These are phyloP conservation scores for Novumbra hubbsi DNA, from an alignment of 2,797 vertebrate genomes.

Conservation along the genomic window DNA sequence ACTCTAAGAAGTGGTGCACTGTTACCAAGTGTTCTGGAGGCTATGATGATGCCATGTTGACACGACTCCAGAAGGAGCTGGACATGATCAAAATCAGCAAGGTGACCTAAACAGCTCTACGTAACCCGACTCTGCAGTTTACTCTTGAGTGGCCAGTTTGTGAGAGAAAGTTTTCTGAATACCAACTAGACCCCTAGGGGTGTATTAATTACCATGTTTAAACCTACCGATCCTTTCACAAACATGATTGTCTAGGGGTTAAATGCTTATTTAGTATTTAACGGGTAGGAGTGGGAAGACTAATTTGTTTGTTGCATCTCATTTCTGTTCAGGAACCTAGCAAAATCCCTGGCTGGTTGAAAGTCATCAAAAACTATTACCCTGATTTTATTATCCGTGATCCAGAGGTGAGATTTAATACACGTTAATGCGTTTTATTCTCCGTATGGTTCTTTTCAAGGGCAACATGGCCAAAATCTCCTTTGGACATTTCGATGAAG, in stretches of 20 bases:
- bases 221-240: not conserved
- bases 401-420: constrained; percentile 82
- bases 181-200: not conserved
- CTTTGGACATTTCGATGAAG: constrained; percentile 16
- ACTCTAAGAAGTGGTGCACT: constrained; percentile 93
- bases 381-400: constrained; percentile 95
- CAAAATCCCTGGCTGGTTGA: constrained; percentile 94
- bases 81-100: constrained; percentile 98
- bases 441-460: constrained; percentile 2
- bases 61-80: constrained; percentile 91
- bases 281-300: not conserved
- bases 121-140: not conserved
- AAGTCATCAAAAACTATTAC: constrained; percentile 97
- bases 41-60: constrained; percentile 90
- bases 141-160: not conserved
- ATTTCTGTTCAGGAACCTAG: constrained; percentile 82
- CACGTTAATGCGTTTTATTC: constrained; percentile 8
- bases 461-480: not conserved
- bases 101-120: constrained; percentile 62
- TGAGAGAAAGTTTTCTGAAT: not conserved
- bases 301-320: constrained; percentile 30
- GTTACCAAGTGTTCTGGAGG: constrained; percentile 96
- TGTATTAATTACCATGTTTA: not conserved
- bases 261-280: not conserved
- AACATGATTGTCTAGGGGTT: not conserved